phyloP scores from a whole-genome alignment of 2,797 vertebrate species.

The Coregonus ussuriensis region DNA sequence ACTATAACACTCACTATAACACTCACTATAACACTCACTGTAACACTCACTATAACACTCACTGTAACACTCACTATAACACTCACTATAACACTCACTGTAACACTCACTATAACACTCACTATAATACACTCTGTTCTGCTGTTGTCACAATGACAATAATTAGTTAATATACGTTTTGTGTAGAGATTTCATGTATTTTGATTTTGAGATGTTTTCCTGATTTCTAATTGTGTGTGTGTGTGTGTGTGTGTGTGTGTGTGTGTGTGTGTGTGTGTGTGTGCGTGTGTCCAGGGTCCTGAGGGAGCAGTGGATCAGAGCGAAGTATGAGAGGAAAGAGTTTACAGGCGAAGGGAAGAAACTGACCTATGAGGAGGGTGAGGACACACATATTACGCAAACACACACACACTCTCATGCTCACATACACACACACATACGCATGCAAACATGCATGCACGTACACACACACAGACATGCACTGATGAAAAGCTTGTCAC shows the following conservation, averaged over 20 bases:
- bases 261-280: conserved; percentile 22
- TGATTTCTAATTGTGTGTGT: conserved; percentile 2
- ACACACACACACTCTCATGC: neutral
- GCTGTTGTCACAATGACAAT: too few species aligned
- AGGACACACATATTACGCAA: conserved; percentile 18
- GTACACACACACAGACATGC: neutral
- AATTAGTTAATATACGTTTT: too few species aligned
- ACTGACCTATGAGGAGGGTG: conserved; percentile 77
- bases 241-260: conserved; percentile 34
- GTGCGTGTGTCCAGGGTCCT: conserved; percentile 71
- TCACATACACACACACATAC: neutral
- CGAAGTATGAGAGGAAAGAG: conserved; percentile 87
- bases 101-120: too few species aligned
- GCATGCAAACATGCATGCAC: neutral
- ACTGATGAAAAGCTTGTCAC: neutral
- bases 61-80: too few species aligned
- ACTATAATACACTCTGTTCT: too few species aligned
- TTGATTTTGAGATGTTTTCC: neutral
- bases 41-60: too few species aligned
- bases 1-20: too few species aligned
- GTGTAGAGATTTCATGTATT: too few species aligned
- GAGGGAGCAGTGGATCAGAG: conserved; percentile 89
- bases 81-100: too few species aligned
- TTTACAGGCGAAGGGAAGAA: conserved; percentile 71
- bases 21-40: too few species aligned